Base-by-base conservation (phyloP, 2,797 vertebrate species). In the Enteromius treurensis region DNA sequence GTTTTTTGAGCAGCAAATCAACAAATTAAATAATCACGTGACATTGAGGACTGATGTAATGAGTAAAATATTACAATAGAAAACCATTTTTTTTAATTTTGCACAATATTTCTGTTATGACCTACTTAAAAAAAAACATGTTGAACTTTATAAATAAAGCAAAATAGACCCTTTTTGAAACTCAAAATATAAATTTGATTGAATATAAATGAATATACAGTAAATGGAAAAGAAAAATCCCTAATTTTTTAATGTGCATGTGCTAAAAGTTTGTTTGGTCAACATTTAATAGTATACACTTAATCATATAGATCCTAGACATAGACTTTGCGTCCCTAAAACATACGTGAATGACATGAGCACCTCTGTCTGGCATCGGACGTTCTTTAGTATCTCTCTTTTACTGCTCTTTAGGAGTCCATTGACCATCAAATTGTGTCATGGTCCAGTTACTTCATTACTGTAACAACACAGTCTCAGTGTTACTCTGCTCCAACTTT, bases 371-470 rank as follows among this genome's bases (percentile, higher is more conserved):
- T 70, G 37, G 70, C 37, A 70, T 42, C n/a, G 29, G 32, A 79
- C 19, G 14, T 42, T 21, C 9, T 5, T 49, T 32, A 87, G 87
- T 89, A 87, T 83, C 90, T 89, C 84, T 89, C 91, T 91, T 26
- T 89, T 90, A 83, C 88, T 81, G 69, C 85, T 49, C 89, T 90
- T 84, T n/a, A 89, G 88, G 90, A 83, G 89, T 85, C 78, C 88
- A 87, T 88, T 87, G 90, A 88, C 90, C 89, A 85, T 87, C 70
- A 82, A 87, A 90, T 84, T 84, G 84, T 89, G 88, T 87, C 86
- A 83, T 88, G 62, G 91, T 90, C 89, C 85, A 89, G 92, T 92
- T 90, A 87, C 87, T 91, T 90, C 90, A 92, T 92, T 92, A 92
- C 73, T n/a, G n/a, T 17, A 29, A 51, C 62, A 64, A 8, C 29